Evolutionary conservation across 2,888 invertebrate species (phyloP).

Genomic region (Oscheius myriophilus): DNA sequence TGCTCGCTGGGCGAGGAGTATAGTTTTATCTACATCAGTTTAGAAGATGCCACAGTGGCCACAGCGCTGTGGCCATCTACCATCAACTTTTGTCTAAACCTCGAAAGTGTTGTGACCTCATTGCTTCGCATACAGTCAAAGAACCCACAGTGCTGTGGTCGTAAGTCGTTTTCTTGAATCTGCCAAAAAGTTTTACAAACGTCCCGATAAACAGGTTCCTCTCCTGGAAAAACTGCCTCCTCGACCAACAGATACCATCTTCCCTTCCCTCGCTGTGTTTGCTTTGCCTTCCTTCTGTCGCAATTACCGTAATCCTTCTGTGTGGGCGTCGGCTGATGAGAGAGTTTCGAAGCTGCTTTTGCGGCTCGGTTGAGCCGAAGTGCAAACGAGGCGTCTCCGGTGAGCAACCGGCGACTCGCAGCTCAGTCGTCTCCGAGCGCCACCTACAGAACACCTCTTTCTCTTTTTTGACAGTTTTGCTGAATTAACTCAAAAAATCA

Average conservation of each 20-base stretch:
- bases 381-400: conserved; percentile 4
- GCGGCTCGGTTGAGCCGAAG: conserved; percentile 16
- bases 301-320: conserved; percentile 9
- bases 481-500: too few relatives aligned
- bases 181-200: too few relatives aligned
- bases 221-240: neutral
- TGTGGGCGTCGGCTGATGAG: conserved; percentile 24
- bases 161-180: too few relatives aligned
- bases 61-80: too few relatives aligned
- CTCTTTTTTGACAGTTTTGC: neutral
- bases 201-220: too few relatives aligned
- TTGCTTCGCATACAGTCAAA: too few relatives aligned
- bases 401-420: conserved; percentile 10
- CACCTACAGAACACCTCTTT: neutral
- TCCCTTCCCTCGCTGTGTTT: neutral
- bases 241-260: neutral
- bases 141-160: too few relatives aligned
- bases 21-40: too few relatives aligned
- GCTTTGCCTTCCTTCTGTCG: neutral
- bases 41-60: too few relatives aligned
- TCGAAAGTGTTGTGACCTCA: too few relatives aligned
- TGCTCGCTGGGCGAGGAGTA: too few relatives aligned
- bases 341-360: conserved; percentile 29
- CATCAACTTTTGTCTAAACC: too few relatives aligned
- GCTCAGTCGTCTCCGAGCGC: neutral